Conservation (phyloP, 2,888 invertebrate genomes). For the Diplolepis rosae region DNA sequence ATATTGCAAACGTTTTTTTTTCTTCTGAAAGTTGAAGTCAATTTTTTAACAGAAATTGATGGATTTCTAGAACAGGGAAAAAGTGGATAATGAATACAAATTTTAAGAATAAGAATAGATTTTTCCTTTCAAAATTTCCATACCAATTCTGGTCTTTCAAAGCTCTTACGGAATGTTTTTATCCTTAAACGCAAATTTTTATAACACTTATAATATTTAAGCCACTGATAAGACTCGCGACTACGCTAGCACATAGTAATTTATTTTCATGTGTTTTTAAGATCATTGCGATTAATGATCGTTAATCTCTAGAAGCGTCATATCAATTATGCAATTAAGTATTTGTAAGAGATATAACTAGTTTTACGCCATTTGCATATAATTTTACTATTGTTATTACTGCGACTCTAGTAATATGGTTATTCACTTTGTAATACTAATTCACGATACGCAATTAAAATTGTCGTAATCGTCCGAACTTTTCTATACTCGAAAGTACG, state of each 20-base stretch:
- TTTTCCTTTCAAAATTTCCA: too few relatives aligned
- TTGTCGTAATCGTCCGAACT: background rate
- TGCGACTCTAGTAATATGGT: constrained; percentile 1
- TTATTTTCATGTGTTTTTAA: constrained; percentile 66
- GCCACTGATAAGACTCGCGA: constrained; percentile 64
- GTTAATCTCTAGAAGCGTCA: constrained; percentile 61
- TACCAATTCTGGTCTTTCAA: too few relatives aligned
- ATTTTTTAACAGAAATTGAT: background rate
- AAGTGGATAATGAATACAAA: too few relatives aligned
- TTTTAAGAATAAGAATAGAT: too few relatives aligned
- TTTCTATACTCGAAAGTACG: constrained; percentile 12
- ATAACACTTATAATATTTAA: constrained; percentile 42
- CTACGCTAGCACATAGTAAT: constrained; percentile 68
- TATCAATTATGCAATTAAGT: constrained; percentile 70
- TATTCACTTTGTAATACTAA: constrained; percentile 24
- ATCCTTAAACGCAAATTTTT: constrained; percentile 23
- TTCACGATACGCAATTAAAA: constrained; percentile 5
- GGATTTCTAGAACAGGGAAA: background rate
- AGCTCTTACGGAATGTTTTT: background rate
- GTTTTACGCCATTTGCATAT: constrained; percentile 30
- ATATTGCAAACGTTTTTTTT: background rate
- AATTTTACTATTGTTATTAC: constrained; percentile 19
- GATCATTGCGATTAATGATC: constrained; percentile 55
- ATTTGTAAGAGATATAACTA: constrained; percentile 50
- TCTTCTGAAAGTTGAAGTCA: background rate